These are phyloP conservation scores for Stenopsyche tienmushanensis DNA, from an alignment of 1,140 invertebrate genomes.

Conservation along the genomic window DNA sequence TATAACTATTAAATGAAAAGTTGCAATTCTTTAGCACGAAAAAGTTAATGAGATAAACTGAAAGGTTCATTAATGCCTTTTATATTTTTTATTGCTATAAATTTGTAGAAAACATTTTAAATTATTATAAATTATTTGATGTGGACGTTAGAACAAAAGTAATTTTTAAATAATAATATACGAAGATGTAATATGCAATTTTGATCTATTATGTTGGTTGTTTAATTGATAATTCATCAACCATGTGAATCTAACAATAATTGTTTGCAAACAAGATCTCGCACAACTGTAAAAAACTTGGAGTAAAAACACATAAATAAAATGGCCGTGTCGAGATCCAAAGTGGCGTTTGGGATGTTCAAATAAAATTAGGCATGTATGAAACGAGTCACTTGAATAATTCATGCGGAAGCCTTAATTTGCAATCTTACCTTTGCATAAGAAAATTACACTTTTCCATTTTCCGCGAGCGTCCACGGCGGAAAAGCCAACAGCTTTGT, in stretches of 20 bases:
- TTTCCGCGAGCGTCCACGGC: too few relatives aligned
- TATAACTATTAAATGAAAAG: too few relatives aligned
- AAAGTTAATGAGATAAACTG: too few relatives aligned
- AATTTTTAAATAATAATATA: too few relatives aligned
- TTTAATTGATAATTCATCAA: neutral
- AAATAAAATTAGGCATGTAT: slow-evolving; percentile 10
- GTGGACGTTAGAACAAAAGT: too few relatives aligned
- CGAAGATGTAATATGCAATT: neutral
- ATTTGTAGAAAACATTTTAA: too few relatives aligned
- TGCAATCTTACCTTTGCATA: slow-evolving; percentile 19
- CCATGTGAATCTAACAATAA: neutral
- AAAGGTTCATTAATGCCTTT: too few relatives aligned
- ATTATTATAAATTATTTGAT: too few relatives aligned
- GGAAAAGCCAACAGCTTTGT: neutral
- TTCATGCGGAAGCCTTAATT: slow-evolving; percentile 16
- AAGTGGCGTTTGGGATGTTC: neutral
- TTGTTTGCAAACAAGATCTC: neutral
- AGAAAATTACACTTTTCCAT: slow-evolving; percentile 7
- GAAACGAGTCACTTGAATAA: slow-evolving; percentile 7
- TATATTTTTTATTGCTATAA: too few relatives aligned
- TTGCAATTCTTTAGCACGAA: too few relatives aligned
- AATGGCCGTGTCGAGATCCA: neutral
- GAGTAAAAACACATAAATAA: slow-evolving; percentile 4
- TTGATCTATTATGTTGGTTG: neutral
- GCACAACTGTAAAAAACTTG: neutral